Base-by-base conservation (phyloP, 2,888 invertebrate species). In the Pheosia gnoma region DNA sequence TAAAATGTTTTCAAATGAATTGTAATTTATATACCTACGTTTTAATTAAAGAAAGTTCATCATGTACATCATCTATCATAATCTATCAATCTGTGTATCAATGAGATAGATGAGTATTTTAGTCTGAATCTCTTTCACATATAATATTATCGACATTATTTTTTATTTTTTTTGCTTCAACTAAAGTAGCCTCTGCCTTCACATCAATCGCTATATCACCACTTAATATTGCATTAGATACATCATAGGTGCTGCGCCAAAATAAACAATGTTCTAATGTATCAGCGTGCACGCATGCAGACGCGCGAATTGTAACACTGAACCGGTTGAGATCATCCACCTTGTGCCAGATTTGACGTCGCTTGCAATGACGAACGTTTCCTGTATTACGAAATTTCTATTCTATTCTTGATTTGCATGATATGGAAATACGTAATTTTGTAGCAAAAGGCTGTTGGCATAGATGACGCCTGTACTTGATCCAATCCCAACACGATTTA, bases 251-350 rank as follows among this genome's bases (percentile, higher is more conserved):
- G 63, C 67, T 69, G 72, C 71, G 79, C 85, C 83, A 84, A 88
- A 86, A 87, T 76, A 88, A 88, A 88, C 82, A 86, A 60, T 72
- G 67, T 36, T 65, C 61, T 79, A 79, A 82, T 80, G 81, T 86
- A 80, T 56, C 39, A 10, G 74, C 78, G 66, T 81, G 78, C 80
- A 79, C 52, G 25, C 5, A 62, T 74, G 70, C 69, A 72, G 4
- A 11, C 10, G 37, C n/a, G 43, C 13, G 45, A 11, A 66, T 78
- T 81, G 86, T 84, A 83, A 81, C 84, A 82, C 69, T 81, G 84
- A 80, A 80, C 77, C 71, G 76, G 71, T 57, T 88, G 88, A 90
- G 85, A 88, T 89, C 87, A 88, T 78, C 81, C 85, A 85, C 85
- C 88, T 87, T 87, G 83, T 71, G 79, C 80, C 76, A 78, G 79